A percentile compares a stretch with the other conserved stretches of the same genome.
These are phyloP conservation scores for Rhea americana DNA, from an alignment of 2,113 vertebrate species.

Conservation along the genomic window DNA sequence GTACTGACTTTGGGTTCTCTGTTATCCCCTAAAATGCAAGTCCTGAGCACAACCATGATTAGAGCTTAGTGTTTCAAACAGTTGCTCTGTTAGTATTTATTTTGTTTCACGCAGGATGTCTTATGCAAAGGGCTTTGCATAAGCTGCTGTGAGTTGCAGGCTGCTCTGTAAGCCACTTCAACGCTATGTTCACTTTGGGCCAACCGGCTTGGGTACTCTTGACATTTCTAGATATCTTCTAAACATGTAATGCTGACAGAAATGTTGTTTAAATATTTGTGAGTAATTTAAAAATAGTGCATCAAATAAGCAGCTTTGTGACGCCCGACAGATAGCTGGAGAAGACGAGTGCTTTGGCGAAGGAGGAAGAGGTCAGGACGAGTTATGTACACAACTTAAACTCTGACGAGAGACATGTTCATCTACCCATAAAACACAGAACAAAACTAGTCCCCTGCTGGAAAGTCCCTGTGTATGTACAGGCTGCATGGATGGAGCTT, in stretches of 20 bases:
- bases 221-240: constrained; percentile 34
- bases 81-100: neutral
- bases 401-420: neutral
- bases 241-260: constrained; percentile 31
- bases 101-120: neutral
- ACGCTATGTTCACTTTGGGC: neutral
- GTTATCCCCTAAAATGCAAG: neutral
- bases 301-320: constrained; percentile 47
- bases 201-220: neutral
- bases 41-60: fast-evolving
- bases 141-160: neutral
- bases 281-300: constrained; percentile 53
- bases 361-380: constrained; percentile 16
- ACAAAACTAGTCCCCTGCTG: neutral
- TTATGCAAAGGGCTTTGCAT: neutral
- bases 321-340: constrained; percentile 18
- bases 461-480: fast-evolving
- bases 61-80: neutral
- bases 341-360: neutral
- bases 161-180: neutral
- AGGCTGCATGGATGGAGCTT: neutral
- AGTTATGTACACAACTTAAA: constrained; percentile 36
- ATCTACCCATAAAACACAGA: neutral
- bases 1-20: neutral
- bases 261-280: constrained; percentile 60